Conservation (phyloP, 2,888 invertebrate species). For the Caenorhabditis angaria region DNA sequence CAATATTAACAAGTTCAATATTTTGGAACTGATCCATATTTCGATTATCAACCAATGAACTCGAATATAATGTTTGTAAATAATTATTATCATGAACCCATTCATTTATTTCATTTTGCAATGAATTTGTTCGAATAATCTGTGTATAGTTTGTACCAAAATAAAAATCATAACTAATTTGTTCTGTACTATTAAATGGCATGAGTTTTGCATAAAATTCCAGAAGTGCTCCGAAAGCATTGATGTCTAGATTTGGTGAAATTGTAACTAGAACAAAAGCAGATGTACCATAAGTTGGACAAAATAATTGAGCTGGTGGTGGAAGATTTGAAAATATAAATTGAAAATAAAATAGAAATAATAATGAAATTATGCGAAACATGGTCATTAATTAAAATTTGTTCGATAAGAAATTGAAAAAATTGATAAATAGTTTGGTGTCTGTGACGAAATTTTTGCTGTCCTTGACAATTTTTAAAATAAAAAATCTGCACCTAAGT, state of each 20-base stretch:
- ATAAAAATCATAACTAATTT: constrained; percentile 38
- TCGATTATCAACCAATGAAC: constrained; percentile 6
- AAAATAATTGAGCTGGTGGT: constrained; percentile 33
- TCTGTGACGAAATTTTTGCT: background rate
- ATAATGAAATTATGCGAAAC: background rate
- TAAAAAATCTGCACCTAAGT: too few species aligned
- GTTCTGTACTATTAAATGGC: constrained; percentile 23
- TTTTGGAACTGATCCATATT: constrained; percentile 10
- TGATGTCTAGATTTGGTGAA: constrained; percentile 18
- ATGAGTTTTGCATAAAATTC: constrained; percentile 40
- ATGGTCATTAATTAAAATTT: constrained; percentile 5
- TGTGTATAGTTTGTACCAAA: constrained; percentile 37
- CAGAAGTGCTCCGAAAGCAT: constrained; percentile 32
- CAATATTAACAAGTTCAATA: constrained; percentile 19
- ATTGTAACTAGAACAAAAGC: constrained; percentile 51
- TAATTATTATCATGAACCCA: constrained; percentile 31
- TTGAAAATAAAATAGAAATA: background rate
- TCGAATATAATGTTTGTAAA: constrained; percentile 11
- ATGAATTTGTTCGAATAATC: constrained; percentile 21
- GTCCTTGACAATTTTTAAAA: background rate
- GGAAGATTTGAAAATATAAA: constrained; percentile 8
- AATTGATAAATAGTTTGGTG: background rate
- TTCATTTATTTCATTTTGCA: constrained; percentile 24
- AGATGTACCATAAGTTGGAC: constrained; percentile 50
- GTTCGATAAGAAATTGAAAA: background rate